Conservation (phyloP, 2,797 vertebrate species). For the Characodon lateralis region DNA sequence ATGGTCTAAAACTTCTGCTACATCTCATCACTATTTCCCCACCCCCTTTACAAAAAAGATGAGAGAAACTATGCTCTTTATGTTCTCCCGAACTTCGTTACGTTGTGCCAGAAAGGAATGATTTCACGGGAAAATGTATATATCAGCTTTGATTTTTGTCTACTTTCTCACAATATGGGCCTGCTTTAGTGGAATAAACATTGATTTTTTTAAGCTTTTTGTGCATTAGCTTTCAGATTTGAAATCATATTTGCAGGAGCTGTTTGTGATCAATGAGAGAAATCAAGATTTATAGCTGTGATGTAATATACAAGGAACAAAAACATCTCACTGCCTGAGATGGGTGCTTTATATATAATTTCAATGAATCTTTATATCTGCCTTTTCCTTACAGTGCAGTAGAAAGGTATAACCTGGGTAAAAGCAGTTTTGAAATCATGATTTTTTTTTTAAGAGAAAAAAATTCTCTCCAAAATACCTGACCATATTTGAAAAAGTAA, state of each 20-base stretch:
- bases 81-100: conserved; percentile 82
- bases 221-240: conserved; percentile 87
- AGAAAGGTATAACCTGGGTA: background rate
- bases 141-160: conserved; percentile 86
- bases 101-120: conserved; percentile 76
- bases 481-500: background rate
- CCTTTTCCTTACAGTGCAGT: background rate
- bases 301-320: conserved; percentile 75
- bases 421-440: background rate
- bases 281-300: conserved; percentile 83
- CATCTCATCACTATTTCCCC: conserved; percentile 68
- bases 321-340: conserved; percentile 45
- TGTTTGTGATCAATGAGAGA: conserved; percentile 84
- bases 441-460: background rate
- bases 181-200: conserved; percentile 84
- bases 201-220: conserved; percentile 87
- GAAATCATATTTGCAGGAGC: conserved; percentile 84
- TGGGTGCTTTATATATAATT: conserved; percentile 2
- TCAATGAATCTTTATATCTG: background rate
- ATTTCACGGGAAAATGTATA: conserved; percentile 84
- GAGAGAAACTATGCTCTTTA: conserved; percentile 75
- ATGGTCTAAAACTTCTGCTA: conserved; percentile 82
- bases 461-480: background rate
- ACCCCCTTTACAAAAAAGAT: background rate
- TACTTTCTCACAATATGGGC: conserved; percentile 82